phyloP scores from a whole-genome alignment of 2,113 vertebrate species.

The Enhydra lutris region DNA sequence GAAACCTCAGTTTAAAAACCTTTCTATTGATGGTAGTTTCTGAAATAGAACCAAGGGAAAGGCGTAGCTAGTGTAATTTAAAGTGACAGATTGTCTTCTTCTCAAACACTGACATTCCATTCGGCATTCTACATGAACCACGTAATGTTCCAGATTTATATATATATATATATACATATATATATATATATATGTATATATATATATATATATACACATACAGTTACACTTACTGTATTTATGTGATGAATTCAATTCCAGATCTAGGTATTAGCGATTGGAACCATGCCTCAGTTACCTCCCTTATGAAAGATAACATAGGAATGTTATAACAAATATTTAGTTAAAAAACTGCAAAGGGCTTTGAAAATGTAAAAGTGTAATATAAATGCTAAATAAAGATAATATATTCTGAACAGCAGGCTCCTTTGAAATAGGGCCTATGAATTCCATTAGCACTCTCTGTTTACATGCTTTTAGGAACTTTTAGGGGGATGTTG shows the following conservation, averaged over 20 bases:
- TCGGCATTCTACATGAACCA: constrained; percentile 51
- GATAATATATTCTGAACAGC: constrained; percentile 72
- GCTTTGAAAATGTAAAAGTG: constrained; percentile 67
- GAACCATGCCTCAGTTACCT: constrained; percentile 37
- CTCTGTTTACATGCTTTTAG: constrained; percentile 65
- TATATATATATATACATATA: too few species aligned
- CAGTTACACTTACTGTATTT: constrained; percentile 45
- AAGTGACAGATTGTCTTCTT: constrained; percentile 67
- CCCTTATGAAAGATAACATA: constrained; percentile 50
- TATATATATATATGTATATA: neutral
- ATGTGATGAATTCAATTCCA: constrained; percentile 49
- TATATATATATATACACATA: neutral
- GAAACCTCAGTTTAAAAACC: constrained; percentile 39
- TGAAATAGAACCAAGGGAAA: constrained; percentile 53
- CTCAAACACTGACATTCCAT: constrained; percentile 46
- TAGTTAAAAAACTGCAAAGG: constrained; percentile 65
- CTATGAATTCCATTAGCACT: constrained; percentile 71
- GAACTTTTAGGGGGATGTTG: constrained; percentile 51
- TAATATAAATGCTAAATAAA: constrained; percentile 78
- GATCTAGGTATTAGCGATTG: constrained; percentile 50
- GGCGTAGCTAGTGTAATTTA: constrained; percentile 48
- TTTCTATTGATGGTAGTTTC: constrained; percentile 60
- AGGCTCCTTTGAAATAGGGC: constrained; percentile 69
- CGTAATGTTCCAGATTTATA: constrained; percentile 30
- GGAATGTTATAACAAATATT: constrained; percentile 70